Base-by-base conservation (phyloP, 2,113 vertebrate species). In the Phrynocephalus versicolor region DNA sequence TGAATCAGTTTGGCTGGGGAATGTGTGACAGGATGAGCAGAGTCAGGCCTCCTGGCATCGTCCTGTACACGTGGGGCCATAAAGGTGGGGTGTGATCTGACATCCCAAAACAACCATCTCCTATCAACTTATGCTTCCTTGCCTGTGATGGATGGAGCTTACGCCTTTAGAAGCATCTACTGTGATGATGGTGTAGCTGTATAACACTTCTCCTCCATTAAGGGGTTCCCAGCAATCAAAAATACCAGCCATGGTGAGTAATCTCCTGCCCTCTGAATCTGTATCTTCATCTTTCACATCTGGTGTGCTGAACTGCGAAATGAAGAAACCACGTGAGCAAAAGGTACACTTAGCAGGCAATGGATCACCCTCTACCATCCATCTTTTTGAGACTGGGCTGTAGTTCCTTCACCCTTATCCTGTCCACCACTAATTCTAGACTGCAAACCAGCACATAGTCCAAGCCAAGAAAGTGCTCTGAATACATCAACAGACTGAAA, bases 161-260 rank as follows among this genome's bases (percentile, higher is more conserved):
- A 99, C 88, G 0, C 95, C 95, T 83, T 94, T 94, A 72, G 98
- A 97, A 6, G 98, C 96, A 3, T 97, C 94, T 84, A 99, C 98
- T 0, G 98, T 99, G 93, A 99, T 98, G 57, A 99, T 91, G 4
- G 95, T 98, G 85, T 98, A 99, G 1, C 97, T 97, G 85, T 99
- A 99, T 1, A 99, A 91, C 0, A 81, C 77, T 58, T 98, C 97
- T 83, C 96, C 98, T 84, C 98, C 98, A 0, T 78, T 78, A 0
- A 97, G 97, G 0, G 98, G 97, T 60, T 96, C 96, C 98, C 99
- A 99, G 89, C 97, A 96, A 94, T 99, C 98, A 16, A 99, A 99
- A 92, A 99, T 94, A n/a, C 99, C 99, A 1, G 98, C 99, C 93
- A 99, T 99, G 13, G 99, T 99, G 57, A 99, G 97, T 84, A 97